Conservation (phyloP, 2,888 invertebrate genomes). For the Onchidella celtica region DNA sequence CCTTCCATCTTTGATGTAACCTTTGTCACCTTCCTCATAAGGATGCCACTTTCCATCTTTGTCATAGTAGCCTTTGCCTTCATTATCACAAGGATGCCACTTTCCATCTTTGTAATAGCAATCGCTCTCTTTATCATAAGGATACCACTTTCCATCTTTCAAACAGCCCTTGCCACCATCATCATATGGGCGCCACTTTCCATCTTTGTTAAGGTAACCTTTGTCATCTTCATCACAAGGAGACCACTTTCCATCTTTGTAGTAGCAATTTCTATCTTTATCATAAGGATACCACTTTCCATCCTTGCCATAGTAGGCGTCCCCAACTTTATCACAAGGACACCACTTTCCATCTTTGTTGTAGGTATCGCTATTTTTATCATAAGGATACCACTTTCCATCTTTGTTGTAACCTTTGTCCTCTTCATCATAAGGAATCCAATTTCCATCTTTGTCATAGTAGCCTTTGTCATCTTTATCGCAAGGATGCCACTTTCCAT, state of each 20-base stretch:
- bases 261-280: constrained; percentile 36
- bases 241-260: constrained; percentile 21
- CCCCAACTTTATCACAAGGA: constrained; percentile 39
- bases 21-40: constrained; percentile 30
- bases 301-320: constrained; percentile 11
- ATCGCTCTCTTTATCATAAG: constrained; percentile 47
- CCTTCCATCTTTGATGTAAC: constrained; percentile 35
- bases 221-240: constrained; percentile 21
- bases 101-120: constrained; percentile 35
- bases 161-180: constrained; percentile 41
- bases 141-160: constrained; percentile 37
- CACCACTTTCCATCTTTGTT: constrained; percentile 26
- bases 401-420: constrained; percentile 45
- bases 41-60: constrained; percentile 8
- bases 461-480: constrained; percentile 30
- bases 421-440: constrained; percentile 23
- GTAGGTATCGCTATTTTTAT: constrained; percentile 50
- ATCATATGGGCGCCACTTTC: constrained; percentile 14
- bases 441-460: constrained; percentile 25
- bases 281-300: constrained; percentile 15
- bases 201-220: constrained; percentile 38
- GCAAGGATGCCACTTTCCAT: constrained; percentile 33
- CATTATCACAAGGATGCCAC: constrained; percentile 41
- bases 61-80: constrained; percentile 24
- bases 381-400: constrained; percentile 22